Conservation (phyloP, 1,140 invertebrate genomes). For the Coelopa frigida region DNA sequence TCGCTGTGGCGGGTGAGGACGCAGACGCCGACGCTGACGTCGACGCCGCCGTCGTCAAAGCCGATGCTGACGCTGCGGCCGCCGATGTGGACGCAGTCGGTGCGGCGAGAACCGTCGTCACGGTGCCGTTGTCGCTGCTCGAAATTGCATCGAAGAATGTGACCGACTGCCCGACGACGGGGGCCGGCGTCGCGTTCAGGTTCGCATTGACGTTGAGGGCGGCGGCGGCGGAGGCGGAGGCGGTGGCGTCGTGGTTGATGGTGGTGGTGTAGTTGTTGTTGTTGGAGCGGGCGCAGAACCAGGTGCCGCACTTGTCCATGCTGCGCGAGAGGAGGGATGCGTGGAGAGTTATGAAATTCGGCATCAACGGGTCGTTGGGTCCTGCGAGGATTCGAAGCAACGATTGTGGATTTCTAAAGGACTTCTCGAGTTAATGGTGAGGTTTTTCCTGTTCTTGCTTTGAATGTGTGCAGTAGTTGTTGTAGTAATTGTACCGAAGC, state of each 20-base stretch:
- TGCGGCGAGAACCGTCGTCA: background rate
- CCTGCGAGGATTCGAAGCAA: too few species aligned
- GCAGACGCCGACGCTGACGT: background rate
- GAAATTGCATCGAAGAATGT: background rate
- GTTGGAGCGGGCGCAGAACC: slow-evolving; percentile 50
- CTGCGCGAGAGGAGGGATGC: slow-evolving; percentile 18
- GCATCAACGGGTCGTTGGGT: too few species aligned
- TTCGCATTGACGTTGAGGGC: background rate
- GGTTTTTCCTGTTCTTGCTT: too few species aligned
- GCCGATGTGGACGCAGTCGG: background rate
- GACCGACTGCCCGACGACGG: background rate
- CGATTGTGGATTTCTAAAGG: too few species aligned
- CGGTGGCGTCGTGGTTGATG: slow-evolving; percentile 6
- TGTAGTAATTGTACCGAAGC: too few species aligned
- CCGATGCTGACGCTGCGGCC: background rate
- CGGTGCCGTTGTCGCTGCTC: slow-evolving; percentile 4
- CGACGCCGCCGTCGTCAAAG: background rate
- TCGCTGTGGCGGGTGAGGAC: background rate
- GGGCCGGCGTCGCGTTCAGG: background rate
- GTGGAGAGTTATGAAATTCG: too few species aligned
- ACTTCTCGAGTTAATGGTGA: too few species aligned
- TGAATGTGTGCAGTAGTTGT: too few species aligned
- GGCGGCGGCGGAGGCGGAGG: slow-evolving; percentile 9
- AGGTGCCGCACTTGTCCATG: slow-evolving; percentile 49
- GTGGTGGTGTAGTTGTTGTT: slow-evolving; percentile 43